Conservation (phyloP, 2,888 invertebrate genomes). For the Trichogramma dendrolimi region DNA sequence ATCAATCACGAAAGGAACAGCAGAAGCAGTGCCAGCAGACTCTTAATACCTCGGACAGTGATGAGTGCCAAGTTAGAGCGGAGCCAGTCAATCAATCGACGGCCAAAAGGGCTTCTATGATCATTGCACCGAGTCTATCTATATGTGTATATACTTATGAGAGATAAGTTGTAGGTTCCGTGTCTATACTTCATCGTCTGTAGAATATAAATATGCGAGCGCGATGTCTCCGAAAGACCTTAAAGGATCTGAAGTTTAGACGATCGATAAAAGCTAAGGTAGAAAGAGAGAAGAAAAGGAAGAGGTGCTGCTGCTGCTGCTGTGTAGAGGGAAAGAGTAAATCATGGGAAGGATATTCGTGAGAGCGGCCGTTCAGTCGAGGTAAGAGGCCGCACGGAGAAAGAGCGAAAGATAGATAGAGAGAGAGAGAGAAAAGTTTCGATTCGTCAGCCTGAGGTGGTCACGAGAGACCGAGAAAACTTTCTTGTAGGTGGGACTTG, state of each 20-base stretch:
- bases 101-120: no score
- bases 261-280: conserved; percentile 25
- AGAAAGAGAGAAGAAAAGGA: conserved; percentile 17
- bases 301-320: conserved; percentile 1
- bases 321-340: conserved; percentile 37
- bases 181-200: no score
- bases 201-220: no score
- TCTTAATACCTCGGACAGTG: conserved; percentile 13
- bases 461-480: conserved; percentile 41
- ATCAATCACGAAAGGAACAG: conserved; percentile 22
- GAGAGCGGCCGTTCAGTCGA: conserved; percentile 36
- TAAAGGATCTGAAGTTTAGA: conserved; percentile 15
- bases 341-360: conserved; percentile 50
- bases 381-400: conserved; percentile 30
- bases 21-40: background rate
- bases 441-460: conserved; percentile 52
- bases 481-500: conserved; percentile 48
- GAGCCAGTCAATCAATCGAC: conserved; percentile 25
- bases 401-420: conserved; percentile 34
- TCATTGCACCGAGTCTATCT: no score
- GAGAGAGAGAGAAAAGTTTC: conserved; percentile 43
- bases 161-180: no score
- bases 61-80: conserved; percentile 19
- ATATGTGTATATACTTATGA: no score
- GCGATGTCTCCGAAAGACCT: conserved; percentile 12